Evolutionary conservation across 1,140 invertebrate species (phyloP).

Genomic region (Laupala kohalensis): DNA sequence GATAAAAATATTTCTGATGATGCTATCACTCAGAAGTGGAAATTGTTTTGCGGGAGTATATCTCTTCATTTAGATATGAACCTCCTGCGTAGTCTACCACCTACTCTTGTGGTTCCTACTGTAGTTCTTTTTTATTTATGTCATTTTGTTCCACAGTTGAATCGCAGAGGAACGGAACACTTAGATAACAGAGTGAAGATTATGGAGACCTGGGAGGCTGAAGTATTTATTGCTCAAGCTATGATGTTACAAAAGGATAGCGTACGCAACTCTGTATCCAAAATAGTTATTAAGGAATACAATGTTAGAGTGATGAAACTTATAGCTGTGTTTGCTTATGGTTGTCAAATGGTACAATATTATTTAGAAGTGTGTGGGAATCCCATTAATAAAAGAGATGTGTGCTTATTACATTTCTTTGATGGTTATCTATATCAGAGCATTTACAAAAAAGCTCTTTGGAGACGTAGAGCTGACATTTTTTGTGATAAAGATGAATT

Average conservation of each 20-base stretch:
- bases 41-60: neutral
- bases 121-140: neutral
- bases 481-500: neutral
- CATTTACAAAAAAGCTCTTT: neutral
- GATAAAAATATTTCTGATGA: neutral
- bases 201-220: neutral
- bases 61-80: neutral
- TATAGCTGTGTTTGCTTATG: neutral
- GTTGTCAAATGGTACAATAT: neutral
- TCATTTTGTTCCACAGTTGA: neutral
- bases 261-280: conserved; percentile 8
- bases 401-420: neutral
- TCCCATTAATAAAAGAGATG: neutral
- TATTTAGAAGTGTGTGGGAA: neutral
- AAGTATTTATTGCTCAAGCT: neutral
- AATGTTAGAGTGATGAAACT: conserved; percentile 9
- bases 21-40: neutral
- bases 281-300: conserved; percentile 6
- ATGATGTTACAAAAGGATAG: conserved; percentile 8
- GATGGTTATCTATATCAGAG: neutral
- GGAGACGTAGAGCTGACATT: neutral
- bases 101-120: neutral
- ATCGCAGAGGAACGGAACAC: neutral
- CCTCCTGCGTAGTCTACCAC: neutral
- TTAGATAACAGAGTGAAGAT: neutral